These are phyloP conservation scores for Erethizon dorsatum DNA, from an alignment of 2,797 vertebrate species.

Conservation along the genomic window DNA sequence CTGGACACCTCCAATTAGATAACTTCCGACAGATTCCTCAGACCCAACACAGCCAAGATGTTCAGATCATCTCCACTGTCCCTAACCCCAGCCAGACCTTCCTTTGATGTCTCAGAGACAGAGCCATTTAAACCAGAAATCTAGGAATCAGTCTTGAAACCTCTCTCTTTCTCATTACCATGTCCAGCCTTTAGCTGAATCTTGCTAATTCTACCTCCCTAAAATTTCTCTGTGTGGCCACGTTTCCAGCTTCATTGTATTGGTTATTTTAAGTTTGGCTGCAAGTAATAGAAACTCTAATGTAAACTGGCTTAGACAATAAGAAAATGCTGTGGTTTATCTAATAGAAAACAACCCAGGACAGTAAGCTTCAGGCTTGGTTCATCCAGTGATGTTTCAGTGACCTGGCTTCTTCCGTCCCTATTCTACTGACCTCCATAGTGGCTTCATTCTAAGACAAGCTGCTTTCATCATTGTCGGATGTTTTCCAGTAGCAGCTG, in stretches of 20 bases:
- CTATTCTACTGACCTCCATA: constrained; percentile 4
- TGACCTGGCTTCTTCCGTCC: constrained; percentile 50
- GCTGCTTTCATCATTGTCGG: constrained; percentile 44
- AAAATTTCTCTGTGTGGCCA: neutral
- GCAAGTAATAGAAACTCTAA: constrained; percentile 6
- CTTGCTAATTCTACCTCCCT: neutral
- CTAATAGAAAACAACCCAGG: constrained; percentile 1
- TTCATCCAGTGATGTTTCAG: neutral
- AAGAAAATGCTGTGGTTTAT: constrained; percentile 33
- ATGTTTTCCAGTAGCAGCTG: constrained; percentile 50
- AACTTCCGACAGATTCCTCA: neutral
- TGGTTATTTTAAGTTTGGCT: neutral
- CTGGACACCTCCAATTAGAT: neutral
- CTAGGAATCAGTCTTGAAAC: neutral
- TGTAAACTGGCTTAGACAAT: constrained; percentile 20
- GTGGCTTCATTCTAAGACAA: constrained; percentile 62
- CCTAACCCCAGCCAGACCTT: neutral
- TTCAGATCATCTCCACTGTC: neutral
- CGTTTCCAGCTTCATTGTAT: neutral
- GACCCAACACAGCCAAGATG: neutral
- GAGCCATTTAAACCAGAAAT: neutral
- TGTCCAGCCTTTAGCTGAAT: neutral
- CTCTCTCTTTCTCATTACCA: neutral
- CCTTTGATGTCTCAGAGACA: neutral
- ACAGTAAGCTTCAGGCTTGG: constrained; percentile 24